Conservation (phyloP, 2,113 vertebrate species). For the Pachyramphus minor region DNA sequence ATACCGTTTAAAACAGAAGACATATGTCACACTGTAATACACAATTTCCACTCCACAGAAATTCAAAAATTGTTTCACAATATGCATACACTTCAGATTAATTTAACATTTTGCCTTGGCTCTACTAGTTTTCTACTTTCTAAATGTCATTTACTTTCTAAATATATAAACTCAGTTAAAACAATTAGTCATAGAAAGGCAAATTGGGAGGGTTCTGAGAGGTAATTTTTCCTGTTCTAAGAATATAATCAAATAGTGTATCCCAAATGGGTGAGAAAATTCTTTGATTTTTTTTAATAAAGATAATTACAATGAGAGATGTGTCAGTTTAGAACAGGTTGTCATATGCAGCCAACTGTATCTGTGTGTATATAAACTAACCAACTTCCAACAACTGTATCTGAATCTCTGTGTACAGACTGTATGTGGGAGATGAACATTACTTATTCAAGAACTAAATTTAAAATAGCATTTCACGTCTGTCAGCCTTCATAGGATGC, state of each 20-base stretch:
- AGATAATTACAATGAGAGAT: background rate
- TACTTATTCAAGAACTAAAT: background rate
- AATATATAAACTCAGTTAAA: background rate
- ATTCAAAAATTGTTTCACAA: background rate
- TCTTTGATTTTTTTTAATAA: background rate
- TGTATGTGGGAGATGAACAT: background rate
- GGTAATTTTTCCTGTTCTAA: background rate
- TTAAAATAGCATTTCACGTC: background rate
- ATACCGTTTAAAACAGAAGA: background rate
- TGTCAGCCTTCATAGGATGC: background rate
- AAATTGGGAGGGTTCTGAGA: background rate
- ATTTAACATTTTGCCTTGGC: background rate
- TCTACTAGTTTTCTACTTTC: background rate
- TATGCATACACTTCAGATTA: background rate
- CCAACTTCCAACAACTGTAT: background rate
- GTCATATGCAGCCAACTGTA: background rate
- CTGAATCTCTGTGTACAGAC: background rate
- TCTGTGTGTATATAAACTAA: background rate
- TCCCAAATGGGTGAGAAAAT: background rate
- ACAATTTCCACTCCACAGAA: background rate
- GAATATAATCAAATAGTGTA: background rate
- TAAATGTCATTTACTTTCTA: background rate
- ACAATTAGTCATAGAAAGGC: background rate
- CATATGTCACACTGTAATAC: background rate
- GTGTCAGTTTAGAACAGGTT: background rate